phyloP scores from a whole-genome alignment of 2,113 vertebrate species.

The Murina feae region DNA sequence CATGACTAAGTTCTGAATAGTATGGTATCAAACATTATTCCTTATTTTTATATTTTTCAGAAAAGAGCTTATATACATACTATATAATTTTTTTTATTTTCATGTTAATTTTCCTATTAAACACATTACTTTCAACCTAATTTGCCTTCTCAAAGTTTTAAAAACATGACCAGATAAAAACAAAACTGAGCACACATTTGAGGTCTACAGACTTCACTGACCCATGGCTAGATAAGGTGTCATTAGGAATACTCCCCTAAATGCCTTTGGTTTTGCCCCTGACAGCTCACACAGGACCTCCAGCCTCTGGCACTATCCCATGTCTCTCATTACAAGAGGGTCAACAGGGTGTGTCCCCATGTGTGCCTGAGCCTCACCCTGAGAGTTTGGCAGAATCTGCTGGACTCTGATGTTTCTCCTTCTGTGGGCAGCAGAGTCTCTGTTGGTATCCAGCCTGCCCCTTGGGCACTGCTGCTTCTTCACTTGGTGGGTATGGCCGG shows the following conservation, averaged over 20 bases:
- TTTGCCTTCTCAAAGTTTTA: background rate
- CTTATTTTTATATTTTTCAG: background rate
- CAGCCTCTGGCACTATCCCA: background rate
- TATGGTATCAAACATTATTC: background rate
- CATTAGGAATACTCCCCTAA: background rate
- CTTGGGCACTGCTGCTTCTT: background rate
- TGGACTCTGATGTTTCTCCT: background rate
- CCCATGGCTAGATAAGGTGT: background rate
- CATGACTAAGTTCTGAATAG: background rate
- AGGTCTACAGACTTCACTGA: background rate
- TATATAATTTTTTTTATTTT: constrained; percentile 8
- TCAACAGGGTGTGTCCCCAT: background rate
- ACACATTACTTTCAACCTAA: background rate
- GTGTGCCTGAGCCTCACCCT: background rate
- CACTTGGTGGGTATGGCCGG: background rate
- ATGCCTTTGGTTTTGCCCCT: background rate
- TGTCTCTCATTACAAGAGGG: background rate
- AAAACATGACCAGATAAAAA: background rate
- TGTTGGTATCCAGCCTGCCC: background rate
- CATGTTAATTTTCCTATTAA: background rate
- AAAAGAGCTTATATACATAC: background rate
- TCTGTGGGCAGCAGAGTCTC: background rate
- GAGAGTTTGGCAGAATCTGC: background rate
- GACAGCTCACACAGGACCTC: background rate
- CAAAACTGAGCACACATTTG: background rate